Evolutionary conservation across 2,888 invertebrate genomes (phyloP).

Genomic region (Sipunculus nudus): DNA sequence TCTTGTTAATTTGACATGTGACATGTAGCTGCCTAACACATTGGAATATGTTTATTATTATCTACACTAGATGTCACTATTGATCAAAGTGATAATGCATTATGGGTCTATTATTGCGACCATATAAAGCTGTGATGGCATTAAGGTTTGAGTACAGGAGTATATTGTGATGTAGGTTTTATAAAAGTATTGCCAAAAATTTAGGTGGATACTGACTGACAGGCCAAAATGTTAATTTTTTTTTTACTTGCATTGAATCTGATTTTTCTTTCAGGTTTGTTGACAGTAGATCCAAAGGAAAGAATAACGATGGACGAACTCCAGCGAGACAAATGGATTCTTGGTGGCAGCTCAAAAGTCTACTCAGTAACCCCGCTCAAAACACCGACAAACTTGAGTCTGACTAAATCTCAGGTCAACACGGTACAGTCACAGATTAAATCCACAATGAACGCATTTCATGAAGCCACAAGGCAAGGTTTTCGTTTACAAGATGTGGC

Average conservation of each 20-base stretch:
- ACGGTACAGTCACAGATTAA: constrained; percentile 72
- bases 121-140: no score
- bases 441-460: constrained; percentile 76
- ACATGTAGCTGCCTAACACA: no score
- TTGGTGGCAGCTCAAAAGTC: constrained; percentile 42
- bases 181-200: no score
- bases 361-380: constrained; percentile 72
- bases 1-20: no score
- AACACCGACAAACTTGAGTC: constrained; percentile 73
- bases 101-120: no score
- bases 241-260: not conserved
- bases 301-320: constrained; percentile 78
- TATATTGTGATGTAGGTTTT: no score
- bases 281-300: constrained; percentile 80
- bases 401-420: constrained; percentile 52
- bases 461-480: constrained; percentile 77
- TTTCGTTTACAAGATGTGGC: constrained; percentile 79
- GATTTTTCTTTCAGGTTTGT: constrained; percentile 71
- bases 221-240: not conserved
- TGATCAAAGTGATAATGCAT: no score
- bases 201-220: no score
- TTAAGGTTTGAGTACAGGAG: no score
- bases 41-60: no score
- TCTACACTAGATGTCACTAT: no score
- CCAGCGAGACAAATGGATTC: constrained; percentile 76